phyloP scores from a whole-genome alignment of 1,140 invertebrate genomes.

The Daktulosphaira vitifoliae region DNA sequence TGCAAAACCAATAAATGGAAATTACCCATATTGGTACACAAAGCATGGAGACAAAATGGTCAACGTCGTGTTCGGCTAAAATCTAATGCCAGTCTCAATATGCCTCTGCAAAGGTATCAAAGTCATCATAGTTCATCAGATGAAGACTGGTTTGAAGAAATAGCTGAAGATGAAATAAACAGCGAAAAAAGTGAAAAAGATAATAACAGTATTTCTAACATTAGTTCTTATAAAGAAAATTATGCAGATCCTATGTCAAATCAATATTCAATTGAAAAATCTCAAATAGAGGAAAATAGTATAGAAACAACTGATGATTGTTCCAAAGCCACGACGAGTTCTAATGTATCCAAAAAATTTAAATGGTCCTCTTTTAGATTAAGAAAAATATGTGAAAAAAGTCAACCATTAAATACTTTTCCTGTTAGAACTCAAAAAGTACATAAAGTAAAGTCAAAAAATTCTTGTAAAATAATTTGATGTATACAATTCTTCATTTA shows the following conservation, averaged over 20 bases:
- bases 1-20: constrained; percentile 22
- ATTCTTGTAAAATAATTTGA: constrained; percentile 7
- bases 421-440: neutral
- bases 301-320: no score
- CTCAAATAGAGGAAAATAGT: neutral
- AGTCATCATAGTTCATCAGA: constrained; percentile 43
- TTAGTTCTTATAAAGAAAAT: no score
- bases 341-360: neutral
- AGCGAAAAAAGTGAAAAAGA: neutral
- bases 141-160: constrained; percentile 45
- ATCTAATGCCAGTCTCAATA: constrained; percentile 37
- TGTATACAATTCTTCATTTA: neutral
- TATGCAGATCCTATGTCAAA: neutral
- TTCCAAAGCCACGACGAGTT: neutral
- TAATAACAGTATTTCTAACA: neutral
- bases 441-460: neutral
- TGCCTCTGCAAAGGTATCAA: constrained; percentile 39
- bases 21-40: constrained; percentile 13
- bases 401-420: neutral
- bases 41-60: constrained; percentile 24
- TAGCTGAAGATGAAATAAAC: constrained; percentile 33
- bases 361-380: constrained; percentile 7
- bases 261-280: neutral
- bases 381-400: neutral
- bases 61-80: constrained; percentile 37